A percentile compares a stretch with the other conserved stretches of the same genome.
These are phyloP conservation scores for Bombyx mandarina DNA, from an alignment of 1,140 invertebrate genomes.

Conservation along the genomic window DNA sequence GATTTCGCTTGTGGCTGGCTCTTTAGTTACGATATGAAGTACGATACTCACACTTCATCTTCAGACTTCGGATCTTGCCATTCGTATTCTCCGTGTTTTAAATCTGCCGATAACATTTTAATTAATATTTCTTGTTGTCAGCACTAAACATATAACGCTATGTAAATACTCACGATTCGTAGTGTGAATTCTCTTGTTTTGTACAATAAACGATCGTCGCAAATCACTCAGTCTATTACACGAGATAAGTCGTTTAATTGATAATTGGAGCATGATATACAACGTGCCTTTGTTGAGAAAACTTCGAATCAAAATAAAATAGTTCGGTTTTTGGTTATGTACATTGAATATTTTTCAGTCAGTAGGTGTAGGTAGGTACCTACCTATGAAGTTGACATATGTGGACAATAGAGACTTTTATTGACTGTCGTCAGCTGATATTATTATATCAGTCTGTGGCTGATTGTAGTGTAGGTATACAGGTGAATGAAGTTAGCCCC, in stretches of 20 bases:
- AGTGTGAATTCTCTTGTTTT: constrained; percentile 28
- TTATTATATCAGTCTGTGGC: too few species aligned
- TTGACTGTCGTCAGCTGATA: too few species aligned
- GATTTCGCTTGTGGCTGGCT: neutral
- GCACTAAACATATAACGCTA: constrained; percentile 7
- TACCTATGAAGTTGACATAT: too few species aligned
- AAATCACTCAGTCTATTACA: constrained; percentile 8
- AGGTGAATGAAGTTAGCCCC: too few species aligned
- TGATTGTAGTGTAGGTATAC: too few species aligned
- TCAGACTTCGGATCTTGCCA: constrained; percentile 93
- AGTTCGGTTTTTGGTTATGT: too few species aligned
- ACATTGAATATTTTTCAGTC: too few species aligned
- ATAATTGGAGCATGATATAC: constrained; percentile 22
- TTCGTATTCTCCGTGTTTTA: constrained; percentile 89
- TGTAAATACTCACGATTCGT: constrained; percentile 28
- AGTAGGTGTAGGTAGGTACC: too few species aligned
- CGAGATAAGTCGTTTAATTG: constrained; percentile 10
- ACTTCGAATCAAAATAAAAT: too few species aligned
- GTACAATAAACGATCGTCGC: constrained; percentile 2
- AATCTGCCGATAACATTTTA: constrained; percentile 40
- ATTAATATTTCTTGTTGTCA: constrained; percentile 5
- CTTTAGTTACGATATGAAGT: too few species aligned
- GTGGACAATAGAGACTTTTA: too few species aligned
- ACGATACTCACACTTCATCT: constrained; percentile 86
- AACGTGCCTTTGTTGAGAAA: too few species aligned